Evolutionary conservation across 2,888 invertebrate genomes (phyloP), one percentile per base, ranked within the genome.

Genomic region (Barypeithes pellucidus): DNA sequence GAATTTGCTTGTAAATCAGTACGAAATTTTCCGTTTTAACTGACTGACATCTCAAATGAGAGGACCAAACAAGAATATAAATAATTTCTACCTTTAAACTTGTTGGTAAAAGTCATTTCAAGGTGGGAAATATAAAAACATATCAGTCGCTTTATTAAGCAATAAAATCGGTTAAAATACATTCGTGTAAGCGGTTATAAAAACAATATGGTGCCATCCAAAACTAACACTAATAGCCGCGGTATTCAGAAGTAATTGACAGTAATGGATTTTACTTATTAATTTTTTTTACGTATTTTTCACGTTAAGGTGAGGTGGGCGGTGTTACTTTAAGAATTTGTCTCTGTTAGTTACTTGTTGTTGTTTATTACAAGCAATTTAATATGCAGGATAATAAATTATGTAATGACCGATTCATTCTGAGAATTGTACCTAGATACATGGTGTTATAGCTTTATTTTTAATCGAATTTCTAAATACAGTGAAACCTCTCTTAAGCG

Each of bases 121-220:
- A 72, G 72, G 72, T 72, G 67, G 67, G 33, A 67, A 67, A 67
- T 63, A 57, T 72, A 72, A 72, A 72, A 72, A 67, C 67, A 57
- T 67, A 67, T 67, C 41, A 29, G 65, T 54, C 41, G 59, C 47
- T 71, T 71, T 71, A 71, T 67, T 47, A 54, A 67, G 54, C 60
- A 57, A 67, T 72, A 67, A 72, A 67, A 67, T 57, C 22, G 18
- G 43, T 24, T 54, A 63, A 72, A 72, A 54, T 72, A 72, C 33
- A 1, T 33, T 45, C 62, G 12, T 54, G 57, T 33, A 52, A 20
- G 60, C 16, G 29, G 67, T 67, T 72, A 61, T 72, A 57, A 68
- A 72, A 72, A 72, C 72, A 72, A 72, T 72, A 72, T 63, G 67
- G 62, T 72, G 72, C 67, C 67, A 39, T 14, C 63, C 43, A 36